Evolutionary conservation across 1,140 invertebrate species (phyloP).

Genomic region (Drusus annulatus): DNA sequence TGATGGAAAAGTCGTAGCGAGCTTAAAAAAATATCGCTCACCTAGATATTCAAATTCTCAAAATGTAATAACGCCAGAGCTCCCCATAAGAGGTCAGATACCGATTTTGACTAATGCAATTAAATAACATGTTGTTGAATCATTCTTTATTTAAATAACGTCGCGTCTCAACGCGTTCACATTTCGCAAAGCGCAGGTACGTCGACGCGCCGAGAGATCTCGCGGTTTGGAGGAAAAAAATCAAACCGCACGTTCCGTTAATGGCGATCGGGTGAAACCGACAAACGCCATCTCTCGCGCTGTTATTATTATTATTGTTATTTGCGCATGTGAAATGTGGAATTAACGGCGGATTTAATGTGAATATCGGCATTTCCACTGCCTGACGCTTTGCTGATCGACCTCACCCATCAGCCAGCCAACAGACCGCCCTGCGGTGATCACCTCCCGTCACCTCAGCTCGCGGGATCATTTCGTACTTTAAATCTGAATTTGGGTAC

Average conservation of each 20-base stretch:
- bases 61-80: too few relatives aligned
- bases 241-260: constrained; percentile 17
- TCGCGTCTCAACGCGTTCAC: background rate
- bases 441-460: too few relatives aligned
- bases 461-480: too few relatives aligned
- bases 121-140: too few relatives aligned
- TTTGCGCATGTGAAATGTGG: constrained; percentile 53
- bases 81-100: too few relatives aligned
- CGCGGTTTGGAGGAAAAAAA: constrained; percentile 25
- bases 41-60: too few relatives aligned
- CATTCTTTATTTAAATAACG: too few relatives aligned
- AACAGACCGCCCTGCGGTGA: too few relatives aligned
- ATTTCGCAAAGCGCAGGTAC: background rate
- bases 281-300: constrained; percentile 10
- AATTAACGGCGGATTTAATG: constrained; percentile 50
- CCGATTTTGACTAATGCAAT: too few relatives aligned
- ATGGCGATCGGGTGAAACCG: constrained; percentile 32
- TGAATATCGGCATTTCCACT: constrained; percentile 2
- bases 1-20: too few relatives aligned
- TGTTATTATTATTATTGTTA: constrained; percentile 7
- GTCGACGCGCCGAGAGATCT: background rate
- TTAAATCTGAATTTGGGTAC: too few relatives aligned
- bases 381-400: background rate
- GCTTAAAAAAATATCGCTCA: too few relatives aligned
- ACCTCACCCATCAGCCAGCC: background rate